A percentile compares a stretch with the other conserved stretches of the same genome.
Evolutionary conservation across 2,888 invertebrate species (phyloP).

Genomic region (Tetragnatha montana): DNA sequence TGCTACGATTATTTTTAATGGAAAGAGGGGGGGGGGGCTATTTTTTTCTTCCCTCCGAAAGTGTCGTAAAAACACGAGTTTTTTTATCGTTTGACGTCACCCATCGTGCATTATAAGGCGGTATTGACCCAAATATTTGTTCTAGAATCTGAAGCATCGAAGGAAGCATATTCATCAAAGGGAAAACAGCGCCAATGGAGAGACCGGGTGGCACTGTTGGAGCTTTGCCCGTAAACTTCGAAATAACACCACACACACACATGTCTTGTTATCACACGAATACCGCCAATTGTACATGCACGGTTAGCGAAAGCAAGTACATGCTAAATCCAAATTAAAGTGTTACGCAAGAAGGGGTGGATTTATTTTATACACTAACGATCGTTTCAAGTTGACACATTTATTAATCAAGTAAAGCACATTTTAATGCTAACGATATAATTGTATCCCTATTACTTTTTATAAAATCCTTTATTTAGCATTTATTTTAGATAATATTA

Average conservation of each 20-base stretch:
- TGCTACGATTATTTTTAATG: slow-evolving; percentile 50
- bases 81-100: slow-evolving; percentile 38
- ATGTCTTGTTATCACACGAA: slow-evolving; percentile 34
- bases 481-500: too few relatives aligned
- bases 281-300: slow-evolving; percentile 15
- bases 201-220: slow-evolving; percentile 23
- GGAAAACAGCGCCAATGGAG: slow-evolving; percentile 51
- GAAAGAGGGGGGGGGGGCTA: background rate
- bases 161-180: slow-evolving; percentile 66
- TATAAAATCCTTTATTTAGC: too few relatives aligned
- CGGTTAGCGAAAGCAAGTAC: too few relatives aligned
- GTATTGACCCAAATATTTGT: slow-evolving; percentile 63
- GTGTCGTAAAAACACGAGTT: background rate
- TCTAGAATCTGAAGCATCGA: slow-evolving; percentile 50
- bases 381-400: too few relatives aligned
- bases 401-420: too few relatives aligned
- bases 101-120: slow-evolving; percentile 42
- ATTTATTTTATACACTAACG: too few relatives aligned
- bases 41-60: background rate
- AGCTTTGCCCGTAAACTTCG: slow-evolving; percentile 10
- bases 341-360: too few relatives aligned
- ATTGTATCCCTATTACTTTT: too few relatives aligned
- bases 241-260: slow-evolving; percentile 18
- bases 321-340: too few relatives aligned
- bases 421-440: too few relatives aligned